These are phyloP conservation scores for Drosophila koepferae DNA, from an alignment of 2,888 invertebrate species.

Conservation along the genomic window DNA sequence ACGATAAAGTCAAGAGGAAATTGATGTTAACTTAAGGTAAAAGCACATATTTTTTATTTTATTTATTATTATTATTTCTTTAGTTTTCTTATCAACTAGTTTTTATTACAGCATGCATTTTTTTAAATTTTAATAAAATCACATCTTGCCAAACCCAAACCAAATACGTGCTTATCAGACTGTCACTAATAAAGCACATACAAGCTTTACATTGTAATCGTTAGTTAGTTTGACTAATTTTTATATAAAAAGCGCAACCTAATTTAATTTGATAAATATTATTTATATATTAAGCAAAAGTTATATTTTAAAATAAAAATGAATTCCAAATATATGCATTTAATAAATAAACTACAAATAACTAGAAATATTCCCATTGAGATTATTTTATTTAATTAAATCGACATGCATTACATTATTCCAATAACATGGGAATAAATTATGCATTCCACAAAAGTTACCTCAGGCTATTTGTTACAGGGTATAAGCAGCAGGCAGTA, in stretches of 20 bases:
- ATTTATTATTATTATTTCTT: background rate
- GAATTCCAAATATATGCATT: no score
- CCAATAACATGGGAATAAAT: background rate
- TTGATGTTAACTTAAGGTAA: background rate
- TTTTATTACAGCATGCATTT: background rate
- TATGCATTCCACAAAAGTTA: background rate
- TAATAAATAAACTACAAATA: background rate
- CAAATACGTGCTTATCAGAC: background rate
- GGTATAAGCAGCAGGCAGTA: conserved; percentile 34
- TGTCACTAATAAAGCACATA: no score
- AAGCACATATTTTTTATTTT: background rate
- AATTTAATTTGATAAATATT: no score
- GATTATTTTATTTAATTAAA: background rate
- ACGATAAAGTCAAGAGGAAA: no score
- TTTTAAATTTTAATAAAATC: background rate
- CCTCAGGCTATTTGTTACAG: conserved; percentile 9
- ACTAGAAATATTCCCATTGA: background rate
- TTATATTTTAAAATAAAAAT: no score
- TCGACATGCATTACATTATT: background rate
- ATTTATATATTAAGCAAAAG: no score
- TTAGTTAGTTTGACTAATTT: background rate
- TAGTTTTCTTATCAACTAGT: background rate
- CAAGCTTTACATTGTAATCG: conserved; percentile 4
- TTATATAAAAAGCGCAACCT: background rate
- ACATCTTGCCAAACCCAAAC: background rate